phyloP scores from a whole-genome alignment of 2,113 vertebrate genomes.

The Psephotus haematonotus region DNA sequence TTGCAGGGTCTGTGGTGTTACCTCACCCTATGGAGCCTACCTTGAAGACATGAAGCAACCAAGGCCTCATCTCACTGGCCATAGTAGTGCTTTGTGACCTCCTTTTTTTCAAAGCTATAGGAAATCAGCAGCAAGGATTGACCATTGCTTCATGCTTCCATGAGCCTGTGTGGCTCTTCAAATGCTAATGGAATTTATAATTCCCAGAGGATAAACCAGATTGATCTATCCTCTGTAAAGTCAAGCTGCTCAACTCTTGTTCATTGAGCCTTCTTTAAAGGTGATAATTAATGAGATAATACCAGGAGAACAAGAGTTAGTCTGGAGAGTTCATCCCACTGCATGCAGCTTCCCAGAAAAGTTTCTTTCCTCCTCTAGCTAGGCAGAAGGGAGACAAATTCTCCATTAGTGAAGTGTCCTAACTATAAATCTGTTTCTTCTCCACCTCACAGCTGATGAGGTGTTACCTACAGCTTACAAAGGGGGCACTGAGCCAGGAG shows the following conservation, averaged over 20 bases:
- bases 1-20: neutral
- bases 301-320: neutral
- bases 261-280: neutral
- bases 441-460: neutral
- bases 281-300: neutral
- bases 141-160: neutral
- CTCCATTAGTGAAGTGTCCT: neutral
- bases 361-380: neutral
- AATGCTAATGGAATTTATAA: neutral
- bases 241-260: neutral
- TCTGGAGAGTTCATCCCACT: neutral
- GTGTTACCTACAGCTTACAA: neutral
- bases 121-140: neutral
- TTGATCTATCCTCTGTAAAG: neutral
- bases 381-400: neutral
- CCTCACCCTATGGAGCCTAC: neutral
- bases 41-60: neutral
- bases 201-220: neutral
- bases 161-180: neutral
- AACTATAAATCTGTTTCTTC: neutral
- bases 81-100: neutral
- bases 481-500: neutral
- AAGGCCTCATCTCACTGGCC: neutral
- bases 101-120: neutral
- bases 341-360: neutral